A percentile compares a stretch with the other conserved stretches of the same genome.
Evolutionary conservation across 1,140 invertebrate species (phyloP).

Genomic region (Acromyrmex heyeri): DNA sequence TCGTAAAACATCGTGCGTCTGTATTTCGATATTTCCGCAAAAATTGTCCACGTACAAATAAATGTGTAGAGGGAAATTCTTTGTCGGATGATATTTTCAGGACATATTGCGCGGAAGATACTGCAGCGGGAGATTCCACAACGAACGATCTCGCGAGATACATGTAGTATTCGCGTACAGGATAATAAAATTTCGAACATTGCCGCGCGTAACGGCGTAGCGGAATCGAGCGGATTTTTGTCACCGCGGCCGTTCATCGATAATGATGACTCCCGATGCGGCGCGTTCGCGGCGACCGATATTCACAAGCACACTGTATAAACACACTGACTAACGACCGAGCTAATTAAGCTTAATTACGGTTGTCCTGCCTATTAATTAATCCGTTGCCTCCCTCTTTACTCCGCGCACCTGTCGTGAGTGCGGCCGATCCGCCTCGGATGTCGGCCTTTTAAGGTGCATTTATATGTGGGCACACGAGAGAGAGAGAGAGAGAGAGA

Average conservation of each 20-base stretch:
- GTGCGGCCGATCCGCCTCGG: conserved; percentile 31
- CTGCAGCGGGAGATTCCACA: background rate
- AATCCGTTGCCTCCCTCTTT: conserved; percentile 57
- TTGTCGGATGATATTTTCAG: background rate
- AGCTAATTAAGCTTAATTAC: conserved; percentile 76
- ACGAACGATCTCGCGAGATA: conserved; percentile 8
- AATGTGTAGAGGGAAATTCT: conserved; percentile 31
- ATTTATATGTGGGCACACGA: conserved; percentile 23
- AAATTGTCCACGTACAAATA: conserved; percentile 26
- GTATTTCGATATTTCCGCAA: conserved; percentile 35
- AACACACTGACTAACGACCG: conserved; percentile 63
- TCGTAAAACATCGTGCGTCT: background rate
- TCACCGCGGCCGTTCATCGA: conserved; percentile 12
- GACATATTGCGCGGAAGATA: conserved; percentile 29
- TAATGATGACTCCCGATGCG: conserved; percentile 49
- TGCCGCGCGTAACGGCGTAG: background rate
- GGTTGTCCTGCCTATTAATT: conserved; percentile 69
- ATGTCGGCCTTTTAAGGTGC: conserved; percentile 59
- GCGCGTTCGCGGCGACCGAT: conserved; percentile 30
- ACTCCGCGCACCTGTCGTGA: conserved; percentile 37
- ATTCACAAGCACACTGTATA: conserved; percentile 47
- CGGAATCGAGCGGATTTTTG: conserved; percentile 37
- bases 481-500: conserved; percentile 51
- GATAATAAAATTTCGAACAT: conserved; percentile 48
- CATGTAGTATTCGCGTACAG: no score